Evolutionary conservation across 1,140 invertebrate genomes (phyloP).

Genomic region (Metaphire vulgaris): DNA sequence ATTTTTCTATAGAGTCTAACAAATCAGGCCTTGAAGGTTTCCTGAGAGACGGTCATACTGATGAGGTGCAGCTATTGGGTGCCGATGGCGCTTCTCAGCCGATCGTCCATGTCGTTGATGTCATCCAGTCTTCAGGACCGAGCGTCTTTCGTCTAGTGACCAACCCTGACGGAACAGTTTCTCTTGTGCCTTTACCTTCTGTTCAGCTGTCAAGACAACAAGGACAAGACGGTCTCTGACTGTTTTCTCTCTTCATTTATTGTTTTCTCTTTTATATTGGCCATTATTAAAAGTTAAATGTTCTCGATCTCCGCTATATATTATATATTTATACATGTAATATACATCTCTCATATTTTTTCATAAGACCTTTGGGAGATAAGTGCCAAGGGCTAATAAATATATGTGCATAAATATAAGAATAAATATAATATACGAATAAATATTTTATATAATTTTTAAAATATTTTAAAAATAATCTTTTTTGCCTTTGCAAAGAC

Average conservation of each 20-base stretch:
- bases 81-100: background rate
- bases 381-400: background rate
- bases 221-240: background rate
- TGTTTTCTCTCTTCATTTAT: no score
- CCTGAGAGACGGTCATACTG: background rate
- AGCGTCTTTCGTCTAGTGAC: slow-evolving; percentile 3
- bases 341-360: background rate
- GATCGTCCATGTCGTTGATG: background rate
- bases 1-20: background rate
- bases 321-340: background rate
- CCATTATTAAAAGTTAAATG: background rate
- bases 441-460: no score
- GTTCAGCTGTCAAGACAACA: background rate
- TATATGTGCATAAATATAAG: slow-evolving; percentile 3
- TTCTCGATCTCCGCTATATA: background rate
- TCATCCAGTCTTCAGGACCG: slow-evolving; percentile 22
- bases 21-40: background rate
- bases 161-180: background rate
- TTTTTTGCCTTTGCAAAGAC: no score
- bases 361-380: background rate
- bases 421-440: no score
- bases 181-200: background rate
- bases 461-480: no score
- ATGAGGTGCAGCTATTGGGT: background rate
- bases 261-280: no score